Evolutionary conservation across 2,888 invertebrate genomes (phyloP).

Genomic region (Andrena fulva): DNA sequence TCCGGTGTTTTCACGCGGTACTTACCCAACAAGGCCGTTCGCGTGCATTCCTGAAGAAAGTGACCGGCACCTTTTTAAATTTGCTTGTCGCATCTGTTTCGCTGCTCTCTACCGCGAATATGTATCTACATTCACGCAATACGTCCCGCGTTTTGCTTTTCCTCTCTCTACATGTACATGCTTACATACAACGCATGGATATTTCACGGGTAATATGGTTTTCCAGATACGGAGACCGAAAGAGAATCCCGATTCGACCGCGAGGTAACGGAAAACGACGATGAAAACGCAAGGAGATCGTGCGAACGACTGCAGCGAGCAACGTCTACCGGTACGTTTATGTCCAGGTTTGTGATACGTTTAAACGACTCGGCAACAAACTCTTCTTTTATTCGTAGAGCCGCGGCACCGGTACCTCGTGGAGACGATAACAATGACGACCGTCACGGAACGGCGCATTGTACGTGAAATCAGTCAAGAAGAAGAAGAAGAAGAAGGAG

Average conservation of each 20-base stretch:
- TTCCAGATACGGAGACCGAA: conserved; percentile 15
- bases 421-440: conserved; percentile 90
- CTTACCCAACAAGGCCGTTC: conserved; percentile 20
- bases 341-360: background rate
- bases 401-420: conserved; percentile 87
- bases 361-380: background rate
- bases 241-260: background rate
- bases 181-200: background rate
- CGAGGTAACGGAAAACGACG: conserved; percentile 32
- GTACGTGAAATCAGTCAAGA: conserved; percentile 85
- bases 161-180: background rate
- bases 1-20: conserved; percentile 76
- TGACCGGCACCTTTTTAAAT: background rate
- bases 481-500: conserved; percentile 77
- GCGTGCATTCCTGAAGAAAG: conserved; percentile 18
- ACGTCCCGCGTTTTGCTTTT: too few species aligned
- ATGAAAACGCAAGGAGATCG: conserved; percentile 69
- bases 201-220: background rate
- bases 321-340: conserved; percentile 65
- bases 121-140: too few species aligned
- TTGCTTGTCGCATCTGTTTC: background rate
- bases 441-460: conserved; percentile 88
- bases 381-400: conserved; percentile 65
- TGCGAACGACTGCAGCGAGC: conserved; percentile 80
- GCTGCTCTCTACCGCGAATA: too few species aligned